Base-by-base conservation (phyloP, 53 echinoderm and acorn worm species). In the Pentamera pediparva region DNA sequence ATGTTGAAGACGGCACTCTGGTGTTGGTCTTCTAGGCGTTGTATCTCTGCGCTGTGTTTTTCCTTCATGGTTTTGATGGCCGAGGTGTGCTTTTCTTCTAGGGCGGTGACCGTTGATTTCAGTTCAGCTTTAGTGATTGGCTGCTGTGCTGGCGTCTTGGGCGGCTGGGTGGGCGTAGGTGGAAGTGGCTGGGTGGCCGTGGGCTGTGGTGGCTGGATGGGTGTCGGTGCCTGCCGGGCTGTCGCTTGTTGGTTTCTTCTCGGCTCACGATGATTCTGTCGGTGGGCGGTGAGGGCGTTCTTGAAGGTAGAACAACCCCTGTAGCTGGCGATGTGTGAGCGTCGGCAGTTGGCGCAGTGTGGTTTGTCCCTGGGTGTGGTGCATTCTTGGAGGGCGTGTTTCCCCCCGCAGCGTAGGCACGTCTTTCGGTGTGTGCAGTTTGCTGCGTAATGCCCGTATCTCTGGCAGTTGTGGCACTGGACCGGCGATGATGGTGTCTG, bases 391-490 rank as follows among this genome's bases (percentile, higher is more conserved):
- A 53, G 54, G 35, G 30, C 8, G 50, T 72, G 72, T 15, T 51
- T 34, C 1, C 72, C 54, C 0, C 35, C 54, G 21, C 72, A 72
- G 6, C 54, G 6, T 20, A 72, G 31, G 53, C 72, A 72, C 3
- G 54, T 52, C 34, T 34, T 72, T 0, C 34, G 3, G 35, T 72
- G 52, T 17, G 4, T 51, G 49, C 54, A 72, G 32, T 4, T 28
- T n/a, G 51, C 3, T 0, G 51, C 70, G n/a, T 15, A 30, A 34
- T 70, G 70, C 4, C 54, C 34, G 54, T 15, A 21, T 18, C 52
- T 4, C 35, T 71, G 71, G 31, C 52, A 71, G 33, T 71, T 71
- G 52, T 71, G 34, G 12, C 71, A 71, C 20, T 72, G 72, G 31
- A 53, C 6, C 9, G 39, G 37, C 5, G 9, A 9, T 26, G 41